phyloP scores from a whole-genome alignment of 1,140 invertebrate species.

The Habropoda laboriosa region DNA sequence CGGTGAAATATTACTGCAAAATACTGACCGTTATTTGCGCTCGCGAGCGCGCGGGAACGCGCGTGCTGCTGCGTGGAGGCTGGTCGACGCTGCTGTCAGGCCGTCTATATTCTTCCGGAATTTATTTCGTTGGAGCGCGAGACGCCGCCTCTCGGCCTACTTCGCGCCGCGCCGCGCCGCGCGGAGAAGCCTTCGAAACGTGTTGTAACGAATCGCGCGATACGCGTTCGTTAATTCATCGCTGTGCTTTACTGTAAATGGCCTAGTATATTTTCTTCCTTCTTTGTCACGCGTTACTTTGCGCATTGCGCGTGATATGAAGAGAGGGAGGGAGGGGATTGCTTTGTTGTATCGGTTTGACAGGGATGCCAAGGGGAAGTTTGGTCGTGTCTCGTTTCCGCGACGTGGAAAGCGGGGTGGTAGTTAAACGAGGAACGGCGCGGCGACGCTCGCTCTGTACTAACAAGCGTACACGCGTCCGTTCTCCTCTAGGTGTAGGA shows the following conservation, averaged over 20 bases:
- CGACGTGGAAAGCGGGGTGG: too few relatives aligned
- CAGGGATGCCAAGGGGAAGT: too few relatives aligned
- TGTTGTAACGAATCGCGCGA: too few relatives aligned
- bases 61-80: slow-evolving; percentile 17
- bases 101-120: slow-evolving; percentile 55
- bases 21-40: slow-evolving; percentile 81
- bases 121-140: slow-evolving; percentile 50
- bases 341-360: too few relatives aligned
- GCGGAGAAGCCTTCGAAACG: too few relatives aligned
- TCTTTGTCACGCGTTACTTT: too few relatives aligned
- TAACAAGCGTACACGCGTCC: not conserved
- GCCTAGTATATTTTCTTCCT: too few relatives aligned
- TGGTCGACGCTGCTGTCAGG: slow-evolving; percentile 51
- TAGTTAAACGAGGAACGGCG: too few relatives aligned
- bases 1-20: slow-evolving; percentile 83
- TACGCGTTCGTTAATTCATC: not conserved
- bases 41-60: slow-evolving; percentile 56
- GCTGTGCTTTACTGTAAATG: not conserved
- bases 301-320: too few relatives aligned
- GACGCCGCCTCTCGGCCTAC: slow-evolving; percentile 7
- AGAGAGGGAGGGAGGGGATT: too few relatives aligned
- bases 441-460: too few relatives aligned
- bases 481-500: not conserved
- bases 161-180: not conserved
- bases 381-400: too few relatives aligned